phyloP scores from a whole-genome alignment of 2,113 vertebrate genomes.

The Plestiodon gilberti region DNA sequence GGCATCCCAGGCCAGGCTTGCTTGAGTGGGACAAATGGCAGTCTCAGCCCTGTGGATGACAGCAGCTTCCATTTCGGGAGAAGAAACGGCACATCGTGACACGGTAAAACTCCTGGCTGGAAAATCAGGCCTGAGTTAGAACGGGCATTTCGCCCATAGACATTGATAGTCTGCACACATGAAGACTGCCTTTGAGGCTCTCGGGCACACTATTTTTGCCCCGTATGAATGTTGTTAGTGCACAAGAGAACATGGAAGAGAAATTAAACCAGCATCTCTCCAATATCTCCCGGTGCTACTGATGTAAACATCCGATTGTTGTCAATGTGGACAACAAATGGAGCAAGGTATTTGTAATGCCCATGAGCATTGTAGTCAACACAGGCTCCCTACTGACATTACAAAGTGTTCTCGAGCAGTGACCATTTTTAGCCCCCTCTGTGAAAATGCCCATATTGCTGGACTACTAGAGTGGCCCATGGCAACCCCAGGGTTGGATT shows the following conservation, averaged over 20 bases:
- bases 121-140: neutral
- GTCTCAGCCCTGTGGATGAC: conserved; percentile 1
- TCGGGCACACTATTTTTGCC: neutral
- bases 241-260: neutral
- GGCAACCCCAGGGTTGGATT: no score
- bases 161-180: neutral
- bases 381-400: neutral
- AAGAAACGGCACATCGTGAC: neutral
- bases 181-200: neutral
- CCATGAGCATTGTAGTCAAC: neutral
- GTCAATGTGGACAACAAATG: neutral
- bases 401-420: neutral
- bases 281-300: no score
- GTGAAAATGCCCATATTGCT: no score
- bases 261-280: neutral
- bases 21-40: neutral
- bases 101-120: conserved; percentile 42
- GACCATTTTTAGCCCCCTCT: neutral
- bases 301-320: no score
- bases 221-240: neutral
- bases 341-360: neutral
- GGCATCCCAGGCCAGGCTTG: neutral
- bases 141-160: neutral
- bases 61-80: neutral
- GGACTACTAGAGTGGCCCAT: no score